Conservation (phyloP, 1,140 invertebrate genomes). For the Nixonia krombeini region DNA sequence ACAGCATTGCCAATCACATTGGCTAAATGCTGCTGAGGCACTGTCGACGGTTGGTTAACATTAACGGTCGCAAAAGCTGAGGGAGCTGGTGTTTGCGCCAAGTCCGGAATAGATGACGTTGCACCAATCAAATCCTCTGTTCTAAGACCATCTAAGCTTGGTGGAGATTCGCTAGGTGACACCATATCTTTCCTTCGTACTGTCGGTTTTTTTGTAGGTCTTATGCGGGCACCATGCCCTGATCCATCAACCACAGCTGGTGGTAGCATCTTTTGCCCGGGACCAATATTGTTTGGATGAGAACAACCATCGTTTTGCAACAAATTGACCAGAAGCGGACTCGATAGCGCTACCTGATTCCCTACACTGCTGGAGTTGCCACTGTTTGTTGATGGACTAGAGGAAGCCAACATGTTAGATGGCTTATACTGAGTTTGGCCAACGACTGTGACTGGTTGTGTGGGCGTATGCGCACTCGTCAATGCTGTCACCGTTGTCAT, state of each 20-base stretch:
- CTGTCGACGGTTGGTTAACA: slow-evolving; percentile 62
- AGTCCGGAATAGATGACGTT: slow-evolving; percentile 42
- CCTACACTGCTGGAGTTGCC: slow-evolving; percentile 46
- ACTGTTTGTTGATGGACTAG: slow-evolving; percentile 63
- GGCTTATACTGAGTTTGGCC: slow-evolving; percentile 61
- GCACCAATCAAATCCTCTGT: slow-evolving; percentile 64
- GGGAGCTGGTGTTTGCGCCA: slow-evolving; percentile 48
- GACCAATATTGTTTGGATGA: slow-evolving; percentile 66
- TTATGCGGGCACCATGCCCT: slow-evolving; percentile 63
- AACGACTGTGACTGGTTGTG: slow-evolving; percentile 48
- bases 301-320: slow-evolving; percentile 86
- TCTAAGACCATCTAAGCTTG: slow-evolving; percentile 62
- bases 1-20: slow-evolving; percentile 26
- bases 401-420: slow-evolving; percentile 50
- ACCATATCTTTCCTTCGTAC: slow-evolving; percentile 66
- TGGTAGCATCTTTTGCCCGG: slow-evolving; percentile 69
- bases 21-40: slow-evolving; percentile 59
- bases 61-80: slow-evolving; percentile 68
- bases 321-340: slow-evolving; percentile 91
- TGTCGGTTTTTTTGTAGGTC: slow-evolving; percentile 66
- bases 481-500: slow-evolving; percentile 50
- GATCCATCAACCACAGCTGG: slow-evolving; percentile 69
- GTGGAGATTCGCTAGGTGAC: slow-evolving; percentile 56
- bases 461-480: slow-evolving; percentile 53
- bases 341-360: slow-evolving; percentile 81